Evolutionary conservation across 2,113 vertebrate genomes (phyloP).

Genomic region (Hypanus sabinus): DNA sequence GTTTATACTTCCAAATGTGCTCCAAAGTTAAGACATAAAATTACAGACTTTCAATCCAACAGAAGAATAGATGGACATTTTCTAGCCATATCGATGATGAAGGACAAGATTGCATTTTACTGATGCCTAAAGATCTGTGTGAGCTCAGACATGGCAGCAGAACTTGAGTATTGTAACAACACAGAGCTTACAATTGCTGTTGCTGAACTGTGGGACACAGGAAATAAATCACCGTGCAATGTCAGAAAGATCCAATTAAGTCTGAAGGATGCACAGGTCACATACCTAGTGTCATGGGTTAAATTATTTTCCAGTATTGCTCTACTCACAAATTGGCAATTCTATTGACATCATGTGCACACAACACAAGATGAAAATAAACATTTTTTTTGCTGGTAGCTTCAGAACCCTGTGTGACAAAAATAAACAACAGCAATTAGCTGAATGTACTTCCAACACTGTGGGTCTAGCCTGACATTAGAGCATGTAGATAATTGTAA

Average conservation of each 20-base stretch:
- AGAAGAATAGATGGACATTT: not conserved
- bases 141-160: not conserved
- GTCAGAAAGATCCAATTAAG: constrained; percentile 19
- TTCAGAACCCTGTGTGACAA: constrained; percentile 13
- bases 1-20: not conserved
- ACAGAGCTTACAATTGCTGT: not conserved
- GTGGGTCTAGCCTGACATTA: not conserved
- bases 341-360: constrained; percentile 19
- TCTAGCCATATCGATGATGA: not conserved
- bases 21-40: not conserved
- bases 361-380: not conserved
- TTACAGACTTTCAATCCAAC: not conserved
- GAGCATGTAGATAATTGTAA: not conserved
- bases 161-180: not conserved
- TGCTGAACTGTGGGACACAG: not conserved
- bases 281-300: not conserved
- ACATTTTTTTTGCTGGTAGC: not conserved
- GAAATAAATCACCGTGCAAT: constrained; percentile 4
- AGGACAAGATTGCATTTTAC: not conserved
- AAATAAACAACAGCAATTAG: not conserved
- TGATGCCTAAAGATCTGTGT: not conserved
- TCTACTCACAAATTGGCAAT: constrained; percentile 24
- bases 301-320: constrained; percentile 29
- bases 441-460: not conserved
- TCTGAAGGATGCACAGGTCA: not conserved